These are phyloP conservation scores for Actinostola sp. DNA, from an alignment of 92 coral and sea anemone genomes.

Conservation along the genomic window DNA sequence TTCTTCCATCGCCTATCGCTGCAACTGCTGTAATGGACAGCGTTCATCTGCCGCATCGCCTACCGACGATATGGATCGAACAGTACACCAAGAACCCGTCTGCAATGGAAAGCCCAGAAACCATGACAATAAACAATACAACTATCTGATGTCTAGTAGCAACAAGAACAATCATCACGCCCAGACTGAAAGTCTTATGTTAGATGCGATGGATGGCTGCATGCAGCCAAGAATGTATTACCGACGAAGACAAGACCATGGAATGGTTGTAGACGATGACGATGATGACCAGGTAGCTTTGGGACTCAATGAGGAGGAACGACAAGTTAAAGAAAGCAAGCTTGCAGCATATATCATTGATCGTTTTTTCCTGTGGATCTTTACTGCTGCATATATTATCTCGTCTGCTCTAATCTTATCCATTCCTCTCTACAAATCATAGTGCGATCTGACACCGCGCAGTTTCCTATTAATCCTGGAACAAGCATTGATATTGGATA, in stretches of 20 bases:
- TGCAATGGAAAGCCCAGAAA: not conserved
- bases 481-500: too few relatives aligned
- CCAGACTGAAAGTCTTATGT: not conserved
- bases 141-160: not conserved
- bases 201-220: not conserved
- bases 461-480: not conserved
- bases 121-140: not conserved
- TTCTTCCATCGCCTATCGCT: not conserved
- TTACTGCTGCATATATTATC: not conserved
- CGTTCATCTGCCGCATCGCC: not conserved
- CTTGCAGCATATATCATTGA: conserved; percentile 43
- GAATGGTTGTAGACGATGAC: not conserved
- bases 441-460: not conserved
- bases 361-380: conserved; percentile 28
- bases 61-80: not conserved
- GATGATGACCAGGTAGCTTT: not conserved
- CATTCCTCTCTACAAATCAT: not conserved
- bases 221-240: not conserved
- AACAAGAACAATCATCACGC: not conserved
- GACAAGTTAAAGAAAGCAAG: conserved; percentile 29
- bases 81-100: not conserved
- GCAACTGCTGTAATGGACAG: not conserved
- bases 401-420: conserved; percentile 5
- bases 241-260: not conserved
- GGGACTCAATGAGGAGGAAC: not conserved